phyloP scores from a whole-genome alignment of 2,113 vertebrate species.

The Falco punctatus region DNA sequence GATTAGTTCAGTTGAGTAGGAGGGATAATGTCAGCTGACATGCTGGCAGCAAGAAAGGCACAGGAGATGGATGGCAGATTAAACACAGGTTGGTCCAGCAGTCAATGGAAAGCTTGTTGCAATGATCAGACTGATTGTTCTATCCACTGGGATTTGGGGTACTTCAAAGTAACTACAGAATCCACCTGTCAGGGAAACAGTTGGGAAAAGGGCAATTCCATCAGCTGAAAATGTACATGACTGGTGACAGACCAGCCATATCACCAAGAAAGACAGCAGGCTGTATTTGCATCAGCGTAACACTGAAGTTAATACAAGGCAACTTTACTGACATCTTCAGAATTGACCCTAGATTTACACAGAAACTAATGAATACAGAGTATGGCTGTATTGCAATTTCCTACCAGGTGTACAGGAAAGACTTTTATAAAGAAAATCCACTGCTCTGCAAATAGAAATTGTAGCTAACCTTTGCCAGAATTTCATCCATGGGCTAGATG shows the following conservation, averaged over 20 bases:
- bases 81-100: constrained; percentile 5
- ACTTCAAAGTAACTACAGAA: constrained; percentile 19
- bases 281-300: not conserved
- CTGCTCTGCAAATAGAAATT: not conserved
- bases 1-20: not conserved
- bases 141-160: not conserved
- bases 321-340: not conserved
- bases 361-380: not conserved
- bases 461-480: not conserved
- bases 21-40: constrained; percentile 8
- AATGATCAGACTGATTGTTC: constrained; percentile 33
- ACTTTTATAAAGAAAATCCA: not conserved
- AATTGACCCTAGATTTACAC: not conserved
- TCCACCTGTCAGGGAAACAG: not conserved
- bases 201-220: not conserved
- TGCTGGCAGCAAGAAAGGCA: constrained; percentile 22
- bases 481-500: not conserved
- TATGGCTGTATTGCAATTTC: not conserved
- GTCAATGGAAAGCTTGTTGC: constrained; percentile 20
- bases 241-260: not conserved
- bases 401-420: not conserved
- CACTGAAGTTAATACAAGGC: not conserved
- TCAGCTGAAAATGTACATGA: not conserved
- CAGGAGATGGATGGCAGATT: constrained; percentile 14
- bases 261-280: not conserved